A percentile compares a stretch with the other conserved stretches of the same genome.
Evolutionary conservation across 2,888 invertebrate species (phyloP).

Genomic region (Stenoptilia bipunctidactyla): DNA sequence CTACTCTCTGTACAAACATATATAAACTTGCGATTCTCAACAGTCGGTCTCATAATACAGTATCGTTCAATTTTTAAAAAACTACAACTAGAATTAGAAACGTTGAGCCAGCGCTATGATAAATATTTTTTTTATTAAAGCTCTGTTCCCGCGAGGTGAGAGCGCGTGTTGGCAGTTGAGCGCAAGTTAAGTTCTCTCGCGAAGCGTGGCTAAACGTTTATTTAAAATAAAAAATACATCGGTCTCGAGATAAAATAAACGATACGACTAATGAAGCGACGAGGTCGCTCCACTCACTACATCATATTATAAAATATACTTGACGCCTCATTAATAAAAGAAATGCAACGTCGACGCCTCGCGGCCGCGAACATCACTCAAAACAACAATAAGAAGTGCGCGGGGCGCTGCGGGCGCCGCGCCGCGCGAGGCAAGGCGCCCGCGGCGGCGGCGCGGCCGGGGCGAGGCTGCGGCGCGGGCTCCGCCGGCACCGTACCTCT

Average conservation of each 20-base stretch:
- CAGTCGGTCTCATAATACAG: constrained; percentile 43
- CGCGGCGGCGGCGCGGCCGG: constrained; percentile 12
- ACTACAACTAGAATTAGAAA: constrained; percentile 56
- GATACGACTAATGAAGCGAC: constrained; percentile 47
- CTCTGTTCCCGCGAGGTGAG: constrained; percentile 34
- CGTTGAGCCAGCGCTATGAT: constrained; percentile 23
- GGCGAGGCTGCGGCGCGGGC: constrained; percentile 13
- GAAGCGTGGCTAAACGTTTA: constrained; percentile 24
- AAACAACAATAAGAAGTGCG: constrained; percentile 1
- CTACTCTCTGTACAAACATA: constrained; percentile 62
- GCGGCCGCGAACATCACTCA: constrained; percentile 5
- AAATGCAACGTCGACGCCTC: constrained; percentile 35
- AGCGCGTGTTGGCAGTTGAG: constrained; percentile 17
- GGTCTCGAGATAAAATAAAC: constrained; percentile 64
- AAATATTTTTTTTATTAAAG: constrained; percentile 40
- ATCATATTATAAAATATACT: constrained; percentile 32
- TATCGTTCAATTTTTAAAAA: constrained; percentile 55
- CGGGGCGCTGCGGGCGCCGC: constrained; percentile 1
- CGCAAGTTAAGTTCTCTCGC: constrained; percentile 22
- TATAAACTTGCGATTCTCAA: constrained; percentile 58
- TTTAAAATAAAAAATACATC: constrained; percentile 59
- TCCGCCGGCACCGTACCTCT: constrained; percentile 12
- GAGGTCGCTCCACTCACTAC: constrained; percentile 28
- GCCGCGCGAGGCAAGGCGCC: neutral
- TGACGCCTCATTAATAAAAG: constrained; percentile 42